phyloP scores from a whole-genome alignment of 2,797 vertebrate genomes.

The Chelon auratus region DNA sequence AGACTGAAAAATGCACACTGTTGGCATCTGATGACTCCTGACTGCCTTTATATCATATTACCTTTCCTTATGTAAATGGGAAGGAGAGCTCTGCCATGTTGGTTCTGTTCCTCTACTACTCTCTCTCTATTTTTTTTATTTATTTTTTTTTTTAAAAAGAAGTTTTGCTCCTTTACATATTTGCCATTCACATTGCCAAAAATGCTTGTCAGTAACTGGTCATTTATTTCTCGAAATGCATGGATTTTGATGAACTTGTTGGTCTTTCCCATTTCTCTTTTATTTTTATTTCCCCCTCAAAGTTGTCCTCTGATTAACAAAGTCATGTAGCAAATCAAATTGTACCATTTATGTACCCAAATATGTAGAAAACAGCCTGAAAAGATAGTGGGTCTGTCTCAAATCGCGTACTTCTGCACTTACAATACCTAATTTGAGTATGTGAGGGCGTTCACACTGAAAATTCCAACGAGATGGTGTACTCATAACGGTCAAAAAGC shows the following conservation, averaged over 20 bases:
- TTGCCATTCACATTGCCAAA: background rate
- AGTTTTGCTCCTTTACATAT: background rate
- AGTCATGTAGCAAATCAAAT: background rate
- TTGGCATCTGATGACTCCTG: conserved; percentile 46
- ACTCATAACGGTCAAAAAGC: no score
- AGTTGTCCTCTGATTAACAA: background rate
- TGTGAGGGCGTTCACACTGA: no score
- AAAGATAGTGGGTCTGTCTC: no score
- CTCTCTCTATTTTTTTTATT: no score
- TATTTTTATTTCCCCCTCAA: no score
- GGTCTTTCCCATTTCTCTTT: background rate
- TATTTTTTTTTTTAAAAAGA: no score
- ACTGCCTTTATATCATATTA: conserved; percentile 37
- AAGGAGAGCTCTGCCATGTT: conserved; percentile 18
- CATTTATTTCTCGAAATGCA: background rate
- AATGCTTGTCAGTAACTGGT: background rate
- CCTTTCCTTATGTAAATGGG: conserved; percentile 28
- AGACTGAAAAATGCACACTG: conserved; percentile 40
- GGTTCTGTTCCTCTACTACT: background rate
- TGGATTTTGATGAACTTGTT: background rate
- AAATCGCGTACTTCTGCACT: no score
- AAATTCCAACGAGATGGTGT: no score
- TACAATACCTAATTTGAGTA: no score
- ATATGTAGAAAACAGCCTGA: background rate
- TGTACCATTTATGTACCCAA: background rate